These are phyloP conservation scores for Plestiodon gilberti DNA, from an alignment of 2,113 vertebrate species.

Conservation along the genomic window DNA sequence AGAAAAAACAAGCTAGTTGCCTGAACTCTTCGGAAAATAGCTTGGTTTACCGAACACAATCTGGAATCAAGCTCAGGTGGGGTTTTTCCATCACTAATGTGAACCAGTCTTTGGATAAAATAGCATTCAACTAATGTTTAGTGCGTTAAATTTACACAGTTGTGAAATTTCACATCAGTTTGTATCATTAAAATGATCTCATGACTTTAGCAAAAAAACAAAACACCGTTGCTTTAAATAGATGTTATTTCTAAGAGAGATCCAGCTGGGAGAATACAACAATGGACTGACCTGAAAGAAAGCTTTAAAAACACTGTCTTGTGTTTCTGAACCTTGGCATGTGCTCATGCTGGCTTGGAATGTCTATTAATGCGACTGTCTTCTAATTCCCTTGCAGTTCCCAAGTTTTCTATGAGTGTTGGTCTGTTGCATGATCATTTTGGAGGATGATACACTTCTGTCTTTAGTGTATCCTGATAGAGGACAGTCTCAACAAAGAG, in stretches of 20 bases:
- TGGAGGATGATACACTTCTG: neutral
- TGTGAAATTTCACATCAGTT: neutral
- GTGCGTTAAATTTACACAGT: neutral
- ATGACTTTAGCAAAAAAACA: neutral
- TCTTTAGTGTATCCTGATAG: neutral
- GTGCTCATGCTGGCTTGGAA: constrained; percentile 40
- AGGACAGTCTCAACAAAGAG: neutral
- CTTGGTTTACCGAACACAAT: neutral
- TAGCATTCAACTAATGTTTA: neutral
- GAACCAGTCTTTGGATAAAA: neutral
- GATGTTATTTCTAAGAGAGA: constrained; percentile 62
- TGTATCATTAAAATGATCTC: neutral
- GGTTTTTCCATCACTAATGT: neutral
- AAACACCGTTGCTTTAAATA: constrained; percentile 53
- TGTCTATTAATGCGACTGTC: constrained; percentile 40
- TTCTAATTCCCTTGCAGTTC: constrained; percentile 46
- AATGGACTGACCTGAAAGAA: constrained; percentile 63
- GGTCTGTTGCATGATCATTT: constrained; percentile 33
- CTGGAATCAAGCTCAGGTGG: neutral
- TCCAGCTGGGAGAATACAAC: constrained; percentile 58
- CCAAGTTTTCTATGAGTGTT: constrained; percentile 11
- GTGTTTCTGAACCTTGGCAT: constrained; percentile 65
- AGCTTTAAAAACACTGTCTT: constrained; percentile 65
- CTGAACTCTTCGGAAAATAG: neutral
- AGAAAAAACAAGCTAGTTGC: neutral